Base-by-base conservation (phyloP, 37 sponge, comb jelly and placozoan genomes). In the Beroe forskalii region DNA sequence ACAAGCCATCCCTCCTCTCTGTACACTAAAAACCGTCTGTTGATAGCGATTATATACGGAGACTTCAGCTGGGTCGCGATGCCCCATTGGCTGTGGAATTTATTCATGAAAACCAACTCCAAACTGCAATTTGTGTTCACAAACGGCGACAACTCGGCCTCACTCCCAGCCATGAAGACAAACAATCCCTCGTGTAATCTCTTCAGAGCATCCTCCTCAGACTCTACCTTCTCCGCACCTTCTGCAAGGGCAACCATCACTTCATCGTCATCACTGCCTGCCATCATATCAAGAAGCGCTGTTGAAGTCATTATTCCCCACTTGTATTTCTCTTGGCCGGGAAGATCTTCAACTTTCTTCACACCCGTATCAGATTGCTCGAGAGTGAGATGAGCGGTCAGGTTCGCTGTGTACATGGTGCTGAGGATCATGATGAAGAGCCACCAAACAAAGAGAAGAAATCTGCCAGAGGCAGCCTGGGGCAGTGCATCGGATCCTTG, bases 391-490 rank as follows among this genome's bases (percentile, higher is more conserved):
- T 72, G 40, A 33, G 75, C 75, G 31, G 75, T 72, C 14, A 72
- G 40, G 38, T 72, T 72, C 14, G 75, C 75, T 32, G 75, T 72
- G 75, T 72, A 72, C 75, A 72, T 72, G 1, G 75, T 17, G 8
- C 38, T 72, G 38, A 72, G 38, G 8, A 72, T 72, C 75, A 72
- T 72, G 40, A 72, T 37, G 40, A 72, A 72, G 40, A 72, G 40
- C 75, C 75, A 72, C n/a, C n/a, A n/a, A n/a, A n/a, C n/a, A n/a
- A n/a, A n/a, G n/a, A n/a, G n/a, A n/a, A n/a, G n/a, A n/a, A n/a
- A n/a, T n/a, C n/a, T n/a, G n/a, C n/a, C n/a, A n/a, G n/a, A n/a
- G n/a, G n/a, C n/a, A n/a, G n/a, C n/a, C n/a, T n/a, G n/a, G n/a
- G n/a, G n/a, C n/a, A n/a, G n/a, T n/a, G n/a, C n/a, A n/a, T n/a